Evolutionary conservation across 1,140 invertebrate genomes (phyloP).

Genomic region (Halictus rubicundus): DNA sequence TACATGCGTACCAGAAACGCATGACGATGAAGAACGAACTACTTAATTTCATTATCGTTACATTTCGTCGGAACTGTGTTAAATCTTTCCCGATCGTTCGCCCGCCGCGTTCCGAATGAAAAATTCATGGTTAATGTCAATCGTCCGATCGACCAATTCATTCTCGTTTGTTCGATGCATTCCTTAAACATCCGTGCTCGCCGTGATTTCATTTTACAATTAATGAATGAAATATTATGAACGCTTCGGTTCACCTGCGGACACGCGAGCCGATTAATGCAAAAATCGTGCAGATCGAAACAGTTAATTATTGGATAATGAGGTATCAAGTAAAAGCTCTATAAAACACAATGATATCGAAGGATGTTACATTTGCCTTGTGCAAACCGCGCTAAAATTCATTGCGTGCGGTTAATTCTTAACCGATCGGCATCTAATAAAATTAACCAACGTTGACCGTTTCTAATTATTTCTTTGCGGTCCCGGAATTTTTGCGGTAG

Average conservation of each 20-base stretch:
- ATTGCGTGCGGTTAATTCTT: not conserved
- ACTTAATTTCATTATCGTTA: slow-evolving; percentile 32
- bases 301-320: too few species aligned
- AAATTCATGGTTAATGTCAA: not conserved
- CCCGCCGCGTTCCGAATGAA: not conserved
- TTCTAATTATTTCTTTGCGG: too few species aligned
- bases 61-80: slow-evolving; percentile 12
- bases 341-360: not conserved
- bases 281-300: not conserved
- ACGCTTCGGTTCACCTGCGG: too few species aligned
- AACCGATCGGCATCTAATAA: too few species aligned
- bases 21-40: slow-evolving; percentile 36
- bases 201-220: too few species aligned
- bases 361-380: not conserved
- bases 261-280: not conserved
- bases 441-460: too few species aligned
- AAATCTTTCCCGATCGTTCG: not conserved
- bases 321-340: too few species aligned
- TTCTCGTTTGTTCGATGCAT: too few species aligned
- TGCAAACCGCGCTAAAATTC: too few species aligned
- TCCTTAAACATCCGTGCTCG: too few species aligned
- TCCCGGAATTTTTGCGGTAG: too few species aligned
- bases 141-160: not conserved
- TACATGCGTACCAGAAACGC: slow-evolving; percentile 29
- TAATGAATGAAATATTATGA: too few species aligned